These are phyloP conservation scores for Amphipyra tragopoginis DNA, from an alignment of 2,888 invertebrate species.

Conservation along the genomic window DNA sequence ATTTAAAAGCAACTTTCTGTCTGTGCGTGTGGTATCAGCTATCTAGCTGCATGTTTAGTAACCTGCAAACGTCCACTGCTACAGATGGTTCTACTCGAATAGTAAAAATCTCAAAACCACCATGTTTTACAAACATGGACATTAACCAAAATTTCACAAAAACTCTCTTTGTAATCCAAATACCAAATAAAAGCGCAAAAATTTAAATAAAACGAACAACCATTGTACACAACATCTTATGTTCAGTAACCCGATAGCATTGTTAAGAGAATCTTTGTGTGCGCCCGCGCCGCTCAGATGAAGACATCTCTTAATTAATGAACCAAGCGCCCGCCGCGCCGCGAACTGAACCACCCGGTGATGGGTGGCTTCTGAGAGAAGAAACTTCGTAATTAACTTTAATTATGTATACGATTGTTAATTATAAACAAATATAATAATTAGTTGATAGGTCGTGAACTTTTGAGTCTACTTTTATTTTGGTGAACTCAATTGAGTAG, in stretches of 20 bases:
- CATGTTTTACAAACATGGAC: too few species aligned
- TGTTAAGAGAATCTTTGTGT: slow-evolving; percentile 55
- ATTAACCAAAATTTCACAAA: too few species aligned
- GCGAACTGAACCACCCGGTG: slow-evolving; percentile 12
- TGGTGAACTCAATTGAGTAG: not conserved
- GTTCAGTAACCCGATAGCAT: slow-evolving; percentile 57
- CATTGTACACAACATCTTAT: slow-evolving; percentile 48
- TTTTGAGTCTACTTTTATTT: too few species aligned
- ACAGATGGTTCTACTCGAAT: too few species aligned
- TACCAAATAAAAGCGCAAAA: slow-evolving; percentile 10
- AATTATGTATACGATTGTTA: slow-evolving; percentile 45
- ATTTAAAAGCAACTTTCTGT: too few species aligned
- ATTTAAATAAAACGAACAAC: slow-evolving; percentile 21
- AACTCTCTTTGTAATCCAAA: not conserved
- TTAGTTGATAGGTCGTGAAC: slow-evolving; percentile 12
- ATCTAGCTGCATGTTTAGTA: too few species aligned
- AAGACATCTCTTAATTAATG: slow-evolving; percentile 61
- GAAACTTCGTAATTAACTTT: slow-evolving; percentile 47
- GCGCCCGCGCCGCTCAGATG: slow-evolving; percentile 49
- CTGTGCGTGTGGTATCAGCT: too few species aligned
- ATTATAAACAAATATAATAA: slow-evolving; percentile 51
- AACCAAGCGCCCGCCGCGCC: slow-evolving; percentile 50
- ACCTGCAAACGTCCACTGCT: too few species aligned
- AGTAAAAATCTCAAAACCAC: too few species aligned
- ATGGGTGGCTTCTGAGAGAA: slow-evolving; percentile 44